These are phyloP conservation scores for Axinella damicornis DNA, from an alignment of 37 sponge, comb jelly and placozoan genomes.

Conservation along the genomic window DNA sequence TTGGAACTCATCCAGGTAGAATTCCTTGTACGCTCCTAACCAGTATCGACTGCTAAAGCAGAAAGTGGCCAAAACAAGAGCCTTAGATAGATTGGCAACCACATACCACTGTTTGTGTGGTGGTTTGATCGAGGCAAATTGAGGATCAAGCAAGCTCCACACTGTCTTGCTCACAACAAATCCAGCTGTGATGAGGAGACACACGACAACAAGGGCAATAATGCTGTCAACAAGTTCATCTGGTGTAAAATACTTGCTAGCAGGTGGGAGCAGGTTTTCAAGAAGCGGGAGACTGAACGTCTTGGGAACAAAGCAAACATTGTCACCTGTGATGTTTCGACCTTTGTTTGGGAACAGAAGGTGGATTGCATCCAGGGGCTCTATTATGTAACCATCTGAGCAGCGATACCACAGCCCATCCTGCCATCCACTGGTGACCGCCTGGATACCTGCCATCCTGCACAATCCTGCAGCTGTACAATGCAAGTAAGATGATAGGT, in stretches of 20 bases:
- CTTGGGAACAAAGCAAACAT: conserved; percentile 50
- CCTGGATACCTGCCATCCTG: no score
- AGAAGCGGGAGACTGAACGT: conserved; percentile 5
- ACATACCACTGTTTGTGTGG: conserved; percentile 91
- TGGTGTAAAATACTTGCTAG: conserved; percentile 36
- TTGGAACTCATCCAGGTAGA: conserved; percentile 46
- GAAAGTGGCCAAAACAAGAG: conserved; percentile 56
- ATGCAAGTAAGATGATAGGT: neutral
- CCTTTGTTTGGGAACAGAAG: conserved; percentile 72
- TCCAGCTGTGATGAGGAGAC: conserved; percentile 26
- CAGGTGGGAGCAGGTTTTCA: conserved; percentile 43
- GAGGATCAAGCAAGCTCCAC: conserved; percentile 48
- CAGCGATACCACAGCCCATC: conserved; percentile 41
- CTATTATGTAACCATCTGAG: conserved; percentile 55
- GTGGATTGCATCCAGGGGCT: conserved; percentile 70
- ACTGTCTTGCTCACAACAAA: conserved; percentile 15
- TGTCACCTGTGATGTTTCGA: conserved; percentile 10
- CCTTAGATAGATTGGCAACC: conserved; percentile 80
- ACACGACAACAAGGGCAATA: conserved; percentile 33
- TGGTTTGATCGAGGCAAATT: conserved; percentile 71
- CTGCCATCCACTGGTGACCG: neutral
- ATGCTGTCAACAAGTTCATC: conserved; percentile 65
- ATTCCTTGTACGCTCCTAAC: conserved; percentile 25
- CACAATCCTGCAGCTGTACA: no score
- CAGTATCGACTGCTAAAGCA: conserved; percentile 54